Evolutionary conservation across 2,888 invertebrate genomes (phyloP).

Genomic region (Cosmia trapezina): DNA sequence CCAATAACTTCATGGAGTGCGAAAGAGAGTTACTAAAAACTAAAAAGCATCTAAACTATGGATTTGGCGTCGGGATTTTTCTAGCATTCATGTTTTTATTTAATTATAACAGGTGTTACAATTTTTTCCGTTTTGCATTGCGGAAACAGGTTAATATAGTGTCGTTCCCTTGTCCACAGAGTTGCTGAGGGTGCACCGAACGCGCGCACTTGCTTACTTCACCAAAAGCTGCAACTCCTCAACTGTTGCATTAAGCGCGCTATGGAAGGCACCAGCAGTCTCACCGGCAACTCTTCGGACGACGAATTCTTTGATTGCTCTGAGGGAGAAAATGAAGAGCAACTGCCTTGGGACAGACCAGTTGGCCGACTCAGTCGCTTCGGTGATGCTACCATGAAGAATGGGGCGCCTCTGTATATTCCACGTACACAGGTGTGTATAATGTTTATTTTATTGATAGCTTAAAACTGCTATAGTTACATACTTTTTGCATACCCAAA

Average conservation of each 20-base stretch:
- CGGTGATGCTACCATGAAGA: constrained; percentile 82
- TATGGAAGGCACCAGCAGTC: constrained; percentile 82
- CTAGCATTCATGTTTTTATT: neutral
- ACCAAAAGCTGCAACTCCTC: constrained; percentile 98
- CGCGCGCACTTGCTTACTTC: constrained; percentile 96
- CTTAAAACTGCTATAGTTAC: neutral
- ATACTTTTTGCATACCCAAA: constrained; percentile 19
- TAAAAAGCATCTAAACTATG: neutral
- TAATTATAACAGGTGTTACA: neutral
- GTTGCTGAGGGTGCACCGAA: constrained; percentile 96
- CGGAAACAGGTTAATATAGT: neutral
- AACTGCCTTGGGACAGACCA: constrained; percentile 83
- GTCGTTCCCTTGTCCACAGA: constrained; percentile 87
- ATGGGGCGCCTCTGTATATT: constrained; percentile 84
- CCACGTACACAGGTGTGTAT: constrained; percentile 84
- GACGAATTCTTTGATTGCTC: constrained; percentile 96
- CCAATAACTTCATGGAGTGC: neutral
- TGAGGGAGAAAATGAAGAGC: constrained; percentile 90
- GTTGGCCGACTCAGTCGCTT: constrained; percentile 81
- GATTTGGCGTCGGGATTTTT: constrained; percentile 1
- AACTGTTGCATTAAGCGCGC: constrained; percentile 94
- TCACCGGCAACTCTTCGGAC: constrained; percentile 81
- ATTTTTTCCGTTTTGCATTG: neutral
- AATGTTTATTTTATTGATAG: neutral
- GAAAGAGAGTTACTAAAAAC: neutral